Evolutionary conservation across 2,113 vertebrate species (phyloP).

Genomic region (Apistogramma diplotaenia): DNA sequence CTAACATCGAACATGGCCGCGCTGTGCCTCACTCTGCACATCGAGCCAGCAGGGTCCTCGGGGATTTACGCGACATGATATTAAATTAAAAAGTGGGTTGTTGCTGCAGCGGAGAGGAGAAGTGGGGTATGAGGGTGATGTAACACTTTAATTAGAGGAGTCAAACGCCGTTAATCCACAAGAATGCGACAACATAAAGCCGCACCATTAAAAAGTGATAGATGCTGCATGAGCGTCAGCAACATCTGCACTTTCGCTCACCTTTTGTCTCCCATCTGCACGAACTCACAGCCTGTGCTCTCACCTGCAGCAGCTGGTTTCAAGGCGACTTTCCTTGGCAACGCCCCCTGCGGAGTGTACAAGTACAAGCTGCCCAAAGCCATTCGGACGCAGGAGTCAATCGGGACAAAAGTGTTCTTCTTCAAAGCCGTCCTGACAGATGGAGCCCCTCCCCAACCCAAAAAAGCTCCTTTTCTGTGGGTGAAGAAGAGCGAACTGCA

Average conservation of each 20-base stretch:
- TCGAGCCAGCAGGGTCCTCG: background rate
- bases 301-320: slow-evolving; percentile 76
- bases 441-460: slow-evolving; percentile 34
- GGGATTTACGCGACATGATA: slow-evolving; percentile 29
- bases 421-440: slow-evolving; percentile 90
- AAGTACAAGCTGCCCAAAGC: slow-evolving; percentile 90
- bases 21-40: background rate
- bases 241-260: slow-evolving; percentile 3
- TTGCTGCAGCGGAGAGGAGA: background rate
- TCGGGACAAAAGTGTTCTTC: slow-evolving; percentile 93
- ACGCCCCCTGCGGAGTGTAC: slow-evolving; percentile 92
- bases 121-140: background rate
- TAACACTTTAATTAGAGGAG: slow-evolving; percentile 15
- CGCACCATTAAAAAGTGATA: background rate
- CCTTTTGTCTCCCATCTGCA: slow-evolving; percentile 1
- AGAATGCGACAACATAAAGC: background rate
- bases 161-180: background rate
- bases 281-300: background rate
- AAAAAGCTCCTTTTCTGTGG: slow-evolving; percentile 78
- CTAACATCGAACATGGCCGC: background rate
- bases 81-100: slow-evolving; percentile 37
- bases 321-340: slow-evolving; percentile 87
- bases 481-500: slow-evolving; percentile 85
- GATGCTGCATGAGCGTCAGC: background rate
- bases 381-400: slow-evolving; percentile 72